Base-by-base conservation (phyloP, 2,113 vertebrate genomes). In the Sterna hirundo region DNA sequence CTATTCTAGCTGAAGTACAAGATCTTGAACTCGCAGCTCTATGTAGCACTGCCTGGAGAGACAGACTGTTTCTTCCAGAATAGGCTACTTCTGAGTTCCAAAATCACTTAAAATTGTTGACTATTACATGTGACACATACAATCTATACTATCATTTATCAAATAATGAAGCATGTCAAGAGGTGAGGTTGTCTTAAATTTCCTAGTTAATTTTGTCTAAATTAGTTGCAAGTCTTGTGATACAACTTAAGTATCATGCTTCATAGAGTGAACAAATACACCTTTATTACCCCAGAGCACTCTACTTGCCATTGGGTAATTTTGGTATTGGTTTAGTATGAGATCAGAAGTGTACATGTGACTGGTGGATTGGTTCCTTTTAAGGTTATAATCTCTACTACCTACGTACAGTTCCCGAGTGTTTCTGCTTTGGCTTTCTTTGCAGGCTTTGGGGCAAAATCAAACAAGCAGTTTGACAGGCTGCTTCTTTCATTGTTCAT, bases 391-490 rank as follows among this genome's bases (percentile, higher is more conserved):
- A 80, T 47, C 11, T 52, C 21, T 76, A 2, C 32, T 68, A 18
- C 9, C 20, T 57, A 4, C 6, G 0, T 38, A 10, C 1, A 46
- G 11, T 78, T 76, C 51, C 21, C 2, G 2, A 5, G 10, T 46
- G 7, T 38, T 83, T 72, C 32, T 61, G 66, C 46, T 62, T 25
- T 72, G n/a, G 26, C 13, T 49, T 68, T 72, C 25, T 65, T 64
- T 51, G 8, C 27, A 81, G 49, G 15, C 40, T 70, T 7, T 57
- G 51, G 44, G 27, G 64, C 15, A 76, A 46, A 81, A 83, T 74
- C 34, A 46, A 88, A 1, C 20, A 38, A 58, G 47, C 57, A 52
- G 27, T 60, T n/a, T 36, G 66, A 55, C 40, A 47, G 19, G 29
- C 32, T 58, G 13, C 20, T 61, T 1, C 30, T 72, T 92, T 60